Evolutionary conservation across 2,113 vertebrate genomes (phyloP).

Genomic region (Xiphophorus couchianus): DNA sequence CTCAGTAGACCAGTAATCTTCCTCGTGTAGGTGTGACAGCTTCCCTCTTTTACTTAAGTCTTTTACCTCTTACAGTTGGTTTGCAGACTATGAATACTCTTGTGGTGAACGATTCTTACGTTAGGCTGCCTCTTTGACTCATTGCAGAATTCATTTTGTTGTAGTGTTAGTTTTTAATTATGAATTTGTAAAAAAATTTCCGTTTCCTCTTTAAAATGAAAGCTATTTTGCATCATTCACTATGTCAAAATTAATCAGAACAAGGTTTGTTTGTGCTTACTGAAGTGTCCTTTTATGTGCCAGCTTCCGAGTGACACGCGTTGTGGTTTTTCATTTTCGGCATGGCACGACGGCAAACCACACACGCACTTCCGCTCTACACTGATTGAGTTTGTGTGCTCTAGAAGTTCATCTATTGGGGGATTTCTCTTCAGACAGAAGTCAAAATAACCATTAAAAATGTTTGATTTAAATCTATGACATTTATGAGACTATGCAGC

Average conservation of each 20-base stretch:
- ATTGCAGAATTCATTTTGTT: background rate
- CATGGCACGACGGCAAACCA: constrained; percentile 36
- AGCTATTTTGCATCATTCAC: background rate
- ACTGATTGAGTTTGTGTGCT: background rate
- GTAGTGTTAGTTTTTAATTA: too few relatives aligned
- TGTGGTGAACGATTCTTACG: constrained; percentile 5
- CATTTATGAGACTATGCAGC: background rate
- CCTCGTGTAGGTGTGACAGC: constrained; percentile 39
- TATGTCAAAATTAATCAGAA: background rate
- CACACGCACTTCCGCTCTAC: constrained; percentile 36
- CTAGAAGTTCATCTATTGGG: background rate
- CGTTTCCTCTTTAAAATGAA: background rate
- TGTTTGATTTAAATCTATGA: constrained; percentile 12
- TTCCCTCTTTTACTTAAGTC: constrained; percentile 6
- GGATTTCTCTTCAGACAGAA: constrained; percentile 12
- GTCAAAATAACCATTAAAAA: constrained; percentile 2
- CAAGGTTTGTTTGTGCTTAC: background rate
- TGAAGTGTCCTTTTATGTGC: background rate
- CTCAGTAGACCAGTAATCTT: constrained; percentile 17
- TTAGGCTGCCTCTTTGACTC: constrained; percentile 28
- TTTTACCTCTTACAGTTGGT: constrained; percentile 24
- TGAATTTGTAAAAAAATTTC: background rate
- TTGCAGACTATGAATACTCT: constrained; percentile 21
- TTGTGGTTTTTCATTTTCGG: constrained; percentile 48
- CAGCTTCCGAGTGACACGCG: constrained; percentile 41